Conservation (phyloP, 2,888 invertebrate species). For the Amphipoea lucens region DNA sequence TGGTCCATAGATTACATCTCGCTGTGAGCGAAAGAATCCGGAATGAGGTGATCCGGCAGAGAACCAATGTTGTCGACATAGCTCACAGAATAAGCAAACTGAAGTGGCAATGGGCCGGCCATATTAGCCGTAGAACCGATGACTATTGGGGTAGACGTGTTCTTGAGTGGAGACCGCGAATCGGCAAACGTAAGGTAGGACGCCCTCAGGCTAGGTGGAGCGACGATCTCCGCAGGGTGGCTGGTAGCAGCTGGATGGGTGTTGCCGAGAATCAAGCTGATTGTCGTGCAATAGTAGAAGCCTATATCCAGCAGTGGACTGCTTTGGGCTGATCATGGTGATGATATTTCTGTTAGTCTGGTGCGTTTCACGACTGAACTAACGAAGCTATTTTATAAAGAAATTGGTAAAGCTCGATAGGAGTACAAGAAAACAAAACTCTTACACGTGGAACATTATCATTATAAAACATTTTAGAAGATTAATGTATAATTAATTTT, state of each 20-base stretch:
- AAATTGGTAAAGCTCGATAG: background rate
- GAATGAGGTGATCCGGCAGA: background rate
- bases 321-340: background rate
- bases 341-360: background rate
- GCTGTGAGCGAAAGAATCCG: background rate
- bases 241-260: too few species aligned
- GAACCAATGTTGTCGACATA: too few species aligned
- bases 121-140: background rate
- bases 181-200: background rate
- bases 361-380: background rate
- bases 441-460: background rate
- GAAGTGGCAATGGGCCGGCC: too few species aligned
- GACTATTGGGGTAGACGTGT: too few species aligned
- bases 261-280: background rate
- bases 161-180: too few species aligned
- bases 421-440: background rate
- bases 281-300: background rate
- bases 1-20: background rate
- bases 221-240: too few species aligned
- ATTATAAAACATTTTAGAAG: conserved; percentile 1
- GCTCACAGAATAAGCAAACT: too few species aligned
- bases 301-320: background rate
- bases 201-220: too few species aligned
- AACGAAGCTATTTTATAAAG: background rate
- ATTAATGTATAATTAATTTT: conserved; percentile 7